These are phyloP conservation scores for Turdus rufiventris DNA, from an alignment of 2,113 vertebrate genomes.

Conservation along the genomic window DNA sequence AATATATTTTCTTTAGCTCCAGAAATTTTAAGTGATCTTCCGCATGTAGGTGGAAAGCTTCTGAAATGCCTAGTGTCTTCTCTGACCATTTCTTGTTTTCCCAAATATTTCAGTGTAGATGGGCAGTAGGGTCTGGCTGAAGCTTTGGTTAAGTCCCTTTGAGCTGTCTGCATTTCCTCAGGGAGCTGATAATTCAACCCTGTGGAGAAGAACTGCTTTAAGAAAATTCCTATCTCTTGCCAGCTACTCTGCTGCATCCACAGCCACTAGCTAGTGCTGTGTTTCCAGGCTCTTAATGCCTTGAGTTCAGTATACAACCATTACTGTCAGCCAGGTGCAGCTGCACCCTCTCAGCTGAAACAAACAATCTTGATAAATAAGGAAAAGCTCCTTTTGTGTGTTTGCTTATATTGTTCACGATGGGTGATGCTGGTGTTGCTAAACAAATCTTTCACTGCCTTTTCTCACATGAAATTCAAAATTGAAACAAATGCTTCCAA, in stretches of 20 bases:
- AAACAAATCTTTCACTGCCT: neutral
- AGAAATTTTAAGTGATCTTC: neutral
- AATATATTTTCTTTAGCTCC: neutral
- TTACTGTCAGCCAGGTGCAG: neutral
- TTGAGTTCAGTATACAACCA: neutral
- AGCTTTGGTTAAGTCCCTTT: neutral
- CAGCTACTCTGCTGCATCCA: neutral
- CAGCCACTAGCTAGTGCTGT: neutral
- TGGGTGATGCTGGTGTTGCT: neutral
- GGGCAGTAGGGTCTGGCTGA: neutral
- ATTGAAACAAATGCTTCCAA: neutral
- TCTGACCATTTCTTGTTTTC: neutral
- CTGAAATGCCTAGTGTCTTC: neutral
- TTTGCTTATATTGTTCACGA: neutral
- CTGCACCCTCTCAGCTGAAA: neutral
- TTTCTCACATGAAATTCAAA: neutral
- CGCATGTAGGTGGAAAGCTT: neutral
- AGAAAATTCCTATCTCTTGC: neutral
- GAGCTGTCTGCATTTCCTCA: constrained; percentile 33
- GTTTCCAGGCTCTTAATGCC: neutral
- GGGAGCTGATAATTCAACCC: neutral
- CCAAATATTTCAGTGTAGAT: neutral
- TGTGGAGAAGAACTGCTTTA: constrained; percentile 38
- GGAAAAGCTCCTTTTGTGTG: neutral
- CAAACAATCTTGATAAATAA: neutral